Evolutionary conservation across 2,113 vertebrate genomes (phyloP).

Genomic region (Oreochromis niloticus): DNA sequence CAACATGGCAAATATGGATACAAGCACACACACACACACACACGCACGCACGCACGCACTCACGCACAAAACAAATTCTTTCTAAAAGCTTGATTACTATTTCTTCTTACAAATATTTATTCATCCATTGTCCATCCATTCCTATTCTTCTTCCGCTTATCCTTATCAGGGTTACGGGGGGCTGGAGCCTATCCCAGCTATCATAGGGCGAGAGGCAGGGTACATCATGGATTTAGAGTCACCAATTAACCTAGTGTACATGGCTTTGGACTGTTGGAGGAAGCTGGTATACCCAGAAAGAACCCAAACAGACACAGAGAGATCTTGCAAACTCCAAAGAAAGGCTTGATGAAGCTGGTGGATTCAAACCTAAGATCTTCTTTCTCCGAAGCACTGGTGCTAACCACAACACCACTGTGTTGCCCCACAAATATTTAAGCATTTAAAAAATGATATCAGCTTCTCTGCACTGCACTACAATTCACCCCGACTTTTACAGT

Average conservation of each 20-base stretch:
- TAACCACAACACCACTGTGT: background rate
- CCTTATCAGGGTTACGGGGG: too few species aligned
- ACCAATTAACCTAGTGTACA: background rate
- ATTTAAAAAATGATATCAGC: background rate
- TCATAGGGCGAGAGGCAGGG: background rate
- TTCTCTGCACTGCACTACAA: background rate
- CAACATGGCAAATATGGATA: background rate
- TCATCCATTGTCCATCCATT: background rate
- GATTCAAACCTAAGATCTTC: background rate
- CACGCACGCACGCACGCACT: too few species aligned
- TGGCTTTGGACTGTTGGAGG: background rate
- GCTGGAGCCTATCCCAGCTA: background rate
- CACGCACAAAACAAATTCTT: background rate
- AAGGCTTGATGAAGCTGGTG: background rate
- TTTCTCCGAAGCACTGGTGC: background rate
- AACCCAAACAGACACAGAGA: background rate
- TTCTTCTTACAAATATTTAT: background rate
- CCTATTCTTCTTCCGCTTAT: too few species aligned
- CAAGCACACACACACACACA: too few species aligned
- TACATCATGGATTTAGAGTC: background rate
- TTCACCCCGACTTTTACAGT: background rate
- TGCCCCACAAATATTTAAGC: background rate
- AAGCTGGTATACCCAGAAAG: background rate
- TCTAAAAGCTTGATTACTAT: background rate
- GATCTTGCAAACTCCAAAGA: background rate